These are phyloP conservation scores for Xanthostigma xanthostigma DNA, from an alignment of 2,888 invertebrate species.

Conservation along the genomic window DNA sequence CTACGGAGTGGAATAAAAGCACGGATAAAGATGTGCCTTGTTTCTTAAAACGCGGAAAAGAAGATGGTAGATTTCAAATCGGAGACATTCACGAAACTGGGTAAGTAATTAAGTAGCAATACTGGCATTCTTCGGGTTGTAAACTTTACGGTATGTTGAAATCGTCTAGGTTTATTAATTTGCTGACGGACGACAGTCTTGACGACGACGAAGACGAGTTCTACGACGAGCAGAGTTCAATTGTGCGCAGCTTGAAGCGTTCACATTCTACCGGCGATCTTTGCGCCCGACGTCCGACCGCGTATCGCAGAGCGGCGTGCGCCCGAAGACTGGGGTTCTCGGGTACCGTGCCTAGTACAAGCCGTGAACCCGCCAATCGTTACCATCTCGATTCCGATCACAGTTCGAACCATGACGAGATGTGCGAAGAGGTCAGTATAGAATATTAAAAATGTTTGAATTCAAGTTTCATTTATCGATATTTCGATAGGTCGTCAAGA, in stretches of 20 bases:
- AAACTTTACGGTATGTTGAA: slow-evolving; percentile 6
- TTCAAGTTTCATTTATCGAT: too few species aligned
- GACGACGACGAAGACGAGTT: slow-evolving; percentile 26
- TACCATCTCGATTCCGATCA: slow-evolving; percentile 36
- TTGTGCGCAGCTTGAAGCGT: slow-evolving; percentile 23
- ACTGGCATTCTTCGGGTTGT: too few species aligned
- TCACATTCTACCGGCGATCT: slow-evolving; percentile 28
- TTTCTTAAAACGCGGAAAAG: slow-evolving; percentile 28
- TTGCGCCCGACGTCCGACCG: too few species aligned
- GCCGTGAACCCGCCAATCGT: slow-evolving; percentile 25
- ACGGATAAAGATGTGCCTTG: slow-evolving; percentile 20
- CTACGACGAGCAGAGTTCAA: slow-evolving; percentile 23
- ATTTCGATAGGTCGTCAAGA: slow-evolving; percentile 18
- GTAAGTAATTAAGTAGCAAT: slow-evolving; percentile 5
- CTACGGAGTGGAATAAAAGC: slow-evolving; percentile 12
- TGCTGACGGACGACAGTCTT: slow-evolving; percentile 18
- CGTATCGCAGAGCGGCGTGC: slow-evolving; percentile 25
- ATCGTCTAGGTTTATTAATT: slow-evolving; percentile 5
- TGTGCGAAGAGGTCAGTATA: slow-evolving; percentile 27
- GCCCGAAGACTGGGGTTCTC: slow-evolving; percentile 24
- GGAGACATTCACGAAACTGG: slow-evolving; percentile 37
- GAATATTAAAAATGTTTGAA: too few species aligned
- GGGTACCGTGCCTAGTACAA: slow-evolving; percentile 21
- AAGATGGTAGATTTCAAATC: slow-evolving; percentile 36
- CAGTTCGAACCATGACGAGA: slow-evolving; percentile 34